Conservation (phyloP, 2,888 invertebrate species). For the Eumerus sabulonum region DNA sequence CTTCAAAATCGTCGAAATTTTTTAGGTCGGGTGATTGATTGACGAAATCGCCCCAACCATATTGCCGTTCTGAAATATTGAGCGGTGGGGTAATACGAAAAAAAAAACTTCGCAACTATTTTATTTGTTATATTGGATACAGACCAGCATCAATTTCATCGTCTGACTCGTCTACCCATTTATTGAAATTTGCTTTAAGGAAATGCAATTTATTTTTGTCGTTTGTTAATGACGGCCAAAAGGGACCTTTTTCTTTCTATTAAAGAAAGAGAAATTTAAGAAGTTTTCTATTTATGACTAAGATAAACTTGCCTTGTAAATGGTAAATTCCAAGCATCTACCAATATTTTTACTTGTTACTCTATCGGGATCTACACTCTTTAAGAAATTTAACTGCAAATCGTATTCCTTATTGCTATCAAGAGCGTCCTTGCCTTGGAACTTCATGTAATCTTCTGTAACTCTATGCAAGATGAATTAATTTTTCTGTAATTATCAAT, state of each 20-base stretch:
- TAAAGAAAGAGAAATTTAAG: conserved; percentile 16
- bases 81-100: too few species aligned
- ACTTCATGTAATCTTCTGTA: conserved; percentile 86
- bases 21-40: conserved; percentile 71
- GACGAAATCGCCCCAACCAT: conserved; percentile 71
- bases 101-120: background rate
- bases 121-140: background rate
- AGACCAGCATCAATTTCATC: conserved; percentile 81
- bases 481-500: too few species aligned
- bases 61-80: conserved; percentile 22
- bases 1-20: conserved; percentile 85
- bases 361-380: conserved; percentile 90
- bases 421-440: conserved; percentile 89
- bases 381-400: conserved; percentile 91
- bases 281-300: conserved; percentile 1
- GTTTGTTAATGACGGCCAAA: conserved; percentile 93
- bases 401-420: conserved; percentile 92
- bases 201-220: conserved; percentile 95
- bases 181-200: conserved; percentile 98
- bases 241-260: conserved; percentile 84
- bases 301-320: conserved; percentile 81
- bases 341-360: conserved; percentile 86
- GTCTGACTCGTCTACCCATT: conserved; percentile 98
- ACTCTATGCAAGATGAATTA: conserved; percentile 79
- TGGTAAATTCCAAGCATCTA: conserved; percentile 87